These are phyloP conservation scores for Mechanitis messenoides DNA, from an alignment of 2,888 invertebrate genomes.

Conservation along the genomic window DNA sequence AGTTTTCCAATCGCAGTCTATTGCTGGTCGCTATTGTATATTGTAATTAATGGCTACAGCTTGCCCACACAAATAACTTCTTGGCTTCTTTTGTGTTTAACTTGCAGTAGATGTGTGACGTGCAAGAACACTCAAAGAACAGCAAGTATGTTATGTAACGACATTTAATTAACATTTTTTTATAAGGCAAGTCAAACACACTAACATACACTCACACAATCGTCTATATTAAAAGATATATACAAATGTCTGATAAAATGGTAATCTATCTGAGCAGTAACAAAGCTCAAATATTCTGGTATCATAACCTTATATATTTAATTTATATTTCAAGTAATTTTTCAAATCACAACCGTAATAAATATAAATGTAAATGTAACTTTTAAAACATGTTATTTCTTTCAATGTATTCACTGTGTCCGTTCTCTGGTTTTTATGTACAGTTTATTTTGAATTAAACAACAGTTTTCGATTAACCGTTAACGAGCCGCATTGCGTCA, in stretches of 20 bases:
- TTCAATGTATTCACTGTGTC: background rate
- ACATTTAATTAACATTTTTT: too few relatives aligned
- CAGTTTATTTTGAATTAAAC: constrained; percentile 27
- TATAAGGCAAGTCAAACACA: background rate
- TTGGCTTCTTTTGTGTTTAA: constrained; percentile 27
- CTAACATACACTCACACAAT: background rate
- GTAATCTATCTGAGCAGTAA: too few relatives aligned
- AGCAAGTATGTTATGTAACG: too few relatives aligned
- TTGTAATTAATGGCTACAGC: constrained; percentile 43
- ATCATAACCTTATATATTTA: too few relatives aligned
- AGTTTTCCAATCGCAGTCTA: constrained; percentile 53
- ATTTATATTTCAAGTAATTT: background rate
- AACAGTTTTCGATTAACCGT: constrained; percentile 34
- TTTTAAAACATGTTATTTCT: too few relatives aligned
- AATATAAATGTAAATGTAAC: background rate
- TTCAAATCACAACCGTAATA: too few relatives aligned
- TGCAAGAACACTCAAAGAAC: background rate
- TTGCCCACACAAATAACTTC: constrained; percentile 27
- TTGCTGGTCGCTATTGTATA: constrained; percentile 37
- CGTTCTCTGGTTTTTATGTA: background rate
- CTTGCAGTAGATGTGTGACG: constrained; percentile 11
- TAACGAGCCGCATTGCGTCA: constrained; percentile 38
- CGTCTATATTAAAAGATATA: too few relatives aligned
- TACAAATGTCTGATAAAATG: too few relatives aligned
- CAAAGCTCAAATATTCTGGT: too few relatives aligned